Evolutionary conservation across 2,113 vertebrate species (phyloP).

Genomic region (Lepus timidus): DNA sequence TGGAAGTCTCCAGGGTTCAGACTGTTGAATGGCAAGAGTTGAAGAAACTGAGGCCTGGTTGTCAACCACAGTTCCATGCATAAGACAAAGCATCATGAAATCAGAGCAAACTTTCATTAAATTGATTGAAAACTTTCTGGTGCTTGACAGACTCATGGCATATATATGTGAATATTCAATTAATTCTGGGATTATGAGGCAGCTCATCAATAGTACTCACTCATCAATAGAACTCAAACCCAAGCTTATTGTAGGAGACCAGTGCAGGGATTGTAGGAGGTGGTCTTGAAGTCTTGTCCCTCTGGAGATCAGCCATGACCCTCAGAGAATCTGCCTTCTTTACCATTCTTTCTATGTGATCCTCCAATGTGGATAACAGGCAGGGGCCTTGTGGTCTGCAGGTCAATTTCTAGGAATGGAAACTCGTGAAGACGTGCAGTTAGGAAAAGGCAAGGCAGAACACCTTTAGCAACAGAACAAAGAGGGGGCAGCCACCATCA

Average conservation of each 20-base stretch:
- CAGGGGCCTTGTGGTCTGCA: fast-evolving
- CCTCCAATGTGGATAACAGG: neutral
- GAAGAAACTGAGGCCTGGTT: fast-evolving
- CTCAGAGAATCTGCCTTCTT: neutral
- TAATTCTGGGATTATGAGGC: fast-evolving
- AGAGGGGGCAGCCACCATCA: fast-evolving
- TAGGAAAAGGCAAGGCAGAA: fast-evolving
- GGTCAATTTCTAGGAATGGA: neutral
- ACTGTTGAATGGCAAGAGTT: no score
- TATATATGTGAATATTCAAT: neutral
- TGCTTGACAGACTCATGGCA: neutral
- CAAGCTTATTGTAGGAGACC: fast-evolving
- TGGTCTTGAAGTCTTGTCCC: neutral
- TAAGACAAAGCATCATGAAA: fast-evolving
- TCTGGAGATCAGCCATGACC: no score
- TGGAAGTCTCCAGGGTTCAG: neutral
- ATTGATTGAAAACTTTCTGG: fast-evolving
- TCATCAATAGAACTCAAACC: fast-evolving
- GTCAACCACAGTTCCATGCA: fast-evolving
- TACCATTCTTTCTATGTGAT: neutral
- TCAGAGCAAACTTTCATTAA: neutral
- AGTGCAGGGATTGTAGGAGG: neutral
- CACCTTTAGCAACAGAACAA: neutral
- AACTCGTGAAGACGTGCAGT: fast-evolving
- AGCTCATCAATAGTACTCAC: fast-evolving